These are phyloP conservation scores for Metaphire vulgaris DNA, from an alignment of 1,140 invertebrate genomes.

Conservation along the genomic window DNA sequence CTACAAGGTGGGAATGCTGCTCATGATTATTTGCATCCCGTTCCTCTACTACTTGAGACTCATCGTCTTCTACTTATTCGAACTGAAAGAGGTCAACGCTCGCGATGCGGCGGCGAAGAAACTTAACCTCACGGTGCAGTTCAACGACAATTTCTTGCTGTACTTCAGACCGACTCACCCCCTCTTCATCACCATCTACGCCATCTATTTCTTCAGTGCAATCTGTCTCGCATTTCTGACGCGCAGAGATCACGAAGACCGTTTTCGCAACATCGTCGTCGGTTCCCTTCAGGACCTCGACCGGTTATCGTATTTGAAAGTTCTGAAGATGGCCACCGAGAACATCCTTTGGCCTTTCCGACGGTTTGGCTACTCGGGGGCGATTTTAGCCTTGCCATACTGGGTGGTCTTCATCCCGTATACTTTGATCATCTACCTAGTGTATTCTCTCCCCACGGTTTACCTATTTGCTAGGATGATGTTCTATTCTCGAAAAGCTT, in stretches of 20 bases:
- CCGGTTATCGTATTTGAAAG: constrained; percentile 36
- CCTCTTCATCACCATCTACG: constrained; percentile 42
- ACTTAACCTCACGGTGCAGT: constrained; percentile 32
- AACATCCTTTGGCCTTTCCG: constrained; percentile 30
- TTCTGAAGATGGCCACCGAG: neutral
- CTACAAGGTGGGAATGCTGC: constrained; percentile 33
- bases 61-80: constrained; percentile 44
- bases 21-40: constrained; percentile 40
- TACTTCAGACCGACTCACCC: constrained; percentile 43
- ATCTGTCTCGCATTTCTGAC: constrained; percentile 37
- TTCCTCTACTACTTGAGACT: constrained; percentile 43
- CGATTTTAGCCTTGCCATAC: constrained; percentile 39
- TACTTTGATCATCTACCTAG: constrained; percentile 34
- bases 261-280: constrained; percentile 17
- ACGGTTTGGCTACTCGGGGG: constrained; percentile 38
- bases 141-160: constrained; percentile 42
- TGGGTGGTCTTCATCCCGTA: constrained; percentile 36
- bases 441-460: constrained; percentile 46
- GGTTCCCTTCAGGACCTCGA: constrained; percentile 41
- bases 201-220: constrained; percentile 42
- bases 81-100: constrained; percentile 37
- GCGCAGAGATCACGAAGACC: neutral
- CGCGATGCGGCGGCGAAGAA: constrained; percentile 31
- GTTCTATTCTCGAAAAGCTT: constrained; percentile 35
- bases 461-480: constrained; percentile 42